Base-by-base conservation (phyloP, 2,888 invertebrate genomes). In the Clostera curtula region DNA sequence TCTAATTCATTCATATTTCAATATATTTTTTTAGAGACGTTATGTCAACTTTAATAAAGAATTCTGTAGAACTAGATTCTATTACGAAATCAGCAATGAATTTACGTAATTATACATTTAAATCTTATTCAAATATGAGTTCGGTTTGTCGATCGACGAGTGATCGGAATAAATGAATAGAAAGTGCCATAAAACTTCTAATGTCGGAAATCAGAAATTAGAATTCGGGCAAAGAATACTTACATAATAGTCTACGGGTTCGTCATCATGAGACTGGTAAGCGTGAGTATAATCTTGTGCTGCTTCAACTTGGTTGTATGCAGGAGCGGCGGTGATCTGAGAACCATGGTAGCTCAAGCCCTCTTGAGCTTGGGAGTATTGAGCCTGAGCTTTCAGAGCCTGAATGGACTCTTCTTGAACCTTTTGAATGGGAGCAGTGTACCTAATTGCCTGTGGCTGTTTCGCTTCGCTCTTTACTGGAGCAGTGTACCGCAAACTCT, bases 231-330 rank as follows among this genome's bases (percentile, higher is more conserved):
- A 56, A 49, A 52, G 56, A 48, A 48, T 34, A 53, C 80, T 82
- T 69, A 83, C 82, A 55, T 80, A 82, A 75, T 79, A 83, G 55
- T 83, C 82, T 8, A 83, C 52, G 15, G 69, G 71, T 41, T 80
- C n/a, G n/a, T n/a, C 74, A 20, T 79, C 76, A 47, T 75, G 67
- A 9, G 67, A 62, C 34, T 47, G 47, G 32, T 63, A 53, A 16
- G 53, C 36, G 26, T 67, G 56, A 11, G 35, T 24, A 20, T 46
- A n/a, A n/a, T n/a, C n/a, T n/a, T n/a, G n/a, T n/a, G n/a, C n/a
- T 47, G 8, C 45, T 33, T 33, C 65, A 56, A 16, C 37, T 34
- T 19, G 28, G 6, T 65, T 58, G 12, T 59, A 50, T 12, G 32
- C 40, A 5, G 60, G 56, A 7, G 44, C 39, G 23, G 57, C 49